These are phyloP conservation scores for Ceratina japonica DNA, from an alignment of 1,140 invertebrate genomes.

Conservation along the genomic window DNA sequence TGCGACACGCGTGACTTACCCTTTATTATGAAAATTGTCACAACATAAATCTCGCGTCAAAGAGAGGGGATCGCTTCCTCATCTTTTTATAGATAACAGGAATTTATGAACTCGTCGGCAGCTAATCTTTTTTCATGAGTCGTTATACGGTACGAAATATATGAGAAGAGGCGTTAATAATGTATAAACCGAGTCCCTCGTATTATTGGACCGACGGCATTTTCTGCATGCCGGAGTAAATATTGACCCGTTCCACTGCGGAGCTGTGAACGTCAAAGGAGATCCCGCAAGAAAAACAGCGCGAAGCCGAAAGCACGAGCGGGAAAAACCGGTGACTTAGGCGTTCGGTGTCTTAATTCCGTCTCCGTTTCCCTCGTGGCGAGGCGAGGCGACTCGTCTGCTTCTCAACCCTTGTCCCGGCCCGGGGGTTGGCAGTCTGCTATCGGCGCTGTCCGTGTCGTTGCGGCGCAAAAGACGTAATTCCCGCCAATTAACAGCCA, in stretches of 20 bases:
- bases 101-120: no score
- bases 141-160: no score
- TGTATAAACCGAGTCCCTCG: no score
- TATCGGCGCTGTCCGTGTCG: slow-evolving; percentile 34
- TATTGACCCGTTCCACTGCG: no score
- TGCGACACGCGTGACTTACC: neutral
- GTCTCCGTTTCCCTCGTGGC: slow-evolving; percentile 12
- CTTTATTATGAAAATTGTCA: no score
- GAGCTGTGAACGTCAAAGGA: neutral
- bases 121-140: no score
- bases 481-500: slow-evolving; percentile 68
- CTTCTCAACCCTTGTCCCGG: neutral
- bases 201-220: neutral
- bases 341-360: slow-evolving; percentile 40
- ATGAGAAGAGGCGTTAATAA: no score
- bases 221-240: neutral
- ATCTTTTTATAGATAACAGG: no score
- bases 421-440: neutral
- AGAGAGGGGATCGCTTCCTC: no score
- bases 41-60: no score
- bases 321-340: slow-evolving; percentile 16
- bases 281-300: neutral
- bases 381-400: neutral
- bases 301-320: neutral
- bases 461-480: slow-evolving; percentile 62